Base-by-base conservation (phyloP, 1,140 invertebrate genomes). In the Conopomorpha cramerella region DNA sequence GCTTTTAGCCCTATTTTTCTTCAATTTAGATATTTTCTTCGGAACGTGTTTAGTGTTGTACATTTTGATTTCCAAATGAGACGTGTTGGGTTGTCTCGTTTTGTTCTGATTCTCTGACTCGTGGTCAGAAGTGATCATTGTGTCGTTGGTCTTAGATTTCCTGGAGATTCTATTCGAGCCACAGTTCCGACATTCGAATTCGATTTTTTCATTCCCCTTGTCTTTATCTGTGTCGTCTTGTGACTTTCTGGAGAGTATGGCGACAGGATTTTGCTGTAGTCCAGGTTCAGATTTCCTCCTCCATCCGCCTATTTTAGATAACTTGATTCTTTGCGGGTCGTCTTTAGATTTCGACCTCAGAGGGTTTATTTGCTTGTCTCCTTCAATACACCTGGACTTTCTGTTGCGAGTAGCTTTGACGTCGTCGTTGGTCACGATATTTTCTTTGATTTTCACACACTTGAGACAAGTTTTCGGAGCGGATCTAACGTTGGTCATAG, bases 271-370 rank as follows among this genome's bases (percentile, higher is more conserved):
- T 37, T 72, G 64, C 36, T 66, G 67, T 16, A 84, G 71, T 2
- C 84, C 84, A 2, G 87, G 87, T 54, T 89, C 87, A 8, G 87
- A 89, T 64, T 89, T 89, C 42, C 87, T 66, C 50, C 87, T 64
- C 86, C 86, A 87, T 38, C 79, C 84, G 3, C 78, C 70, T 42
- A 83, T 77, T 46, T 84, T 81, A 6, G 80, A 77, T 18, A 82
- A 49, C 30, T 64, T 76, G 3, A 68, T 66, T 50, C 73, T 55
- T 41, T 77, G 72, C 3, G 67, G 70, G 45, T 79, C 77, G 34
- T 79, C 77, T 52, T 70, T 79, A 6, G 77, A 79, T 36, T 76
- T 76, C 0, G 71, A 73, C 34, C 68, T 51, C 14, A 64, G 38
- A 6, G 53, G 60, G 35, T 72, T 67, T 8, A 49, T 45, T 41